Conservation (phyloP, 2,113 vertebrate species). For the Ailurus styani region DNA sequence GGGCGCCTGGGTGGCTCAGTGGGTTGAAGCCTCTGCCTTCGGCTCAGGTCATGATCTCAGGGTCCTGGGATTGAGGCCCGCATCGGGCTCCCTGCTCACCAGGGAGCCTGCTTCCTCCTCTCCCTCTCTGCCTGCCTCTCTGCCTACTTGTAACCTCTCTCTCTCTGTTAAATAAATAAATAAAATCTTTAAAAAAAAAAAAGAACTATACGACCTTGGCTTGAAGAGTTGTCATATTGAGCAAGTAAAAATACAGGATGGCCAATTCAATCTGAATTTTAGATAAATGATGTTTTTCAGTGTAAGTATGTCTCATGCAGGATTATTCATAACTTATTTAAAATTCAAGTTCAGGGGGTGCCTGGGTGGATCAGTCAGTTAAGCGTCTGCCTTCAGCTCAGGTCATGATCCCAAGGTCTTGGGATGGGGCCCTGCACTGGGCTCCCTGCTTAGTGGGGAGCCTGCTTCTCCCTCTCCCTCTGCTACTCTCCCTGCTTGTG, state of each 20-base stretch:
- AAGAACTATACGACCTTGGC: background rate
- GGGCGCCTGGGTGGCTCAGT: no score
- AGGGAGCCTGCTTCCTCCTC: no score
- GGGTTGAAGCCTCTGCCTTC: no score
- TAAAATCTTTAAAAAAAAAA: no score
- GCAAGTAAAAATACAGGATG: background rate
- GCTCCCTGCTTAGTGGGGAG: background rate
- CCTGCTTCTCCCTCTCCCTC: no score
- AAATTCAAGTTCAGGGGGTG: constrained; percentile 20
- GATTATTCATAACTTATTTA: background rate
- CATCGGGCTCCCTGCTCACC: no score
- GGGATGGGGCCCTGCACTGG: background rate
- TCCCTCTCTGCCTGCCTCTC: no score
- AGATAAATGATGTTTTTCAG: background rate
- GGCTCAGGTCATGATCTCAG: no score
- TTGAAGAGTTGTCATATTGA: background rate
- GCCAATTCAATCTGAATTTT: constrained; percentile 12
- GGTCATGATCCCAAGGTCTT: background rate
- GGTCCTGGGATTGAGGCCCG: no score
- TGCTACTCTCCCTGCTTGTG: no score
- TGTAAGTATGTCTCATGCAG: background rate
- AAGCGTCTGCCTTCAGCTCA: background rate
- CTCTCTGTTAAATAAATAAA: no score
- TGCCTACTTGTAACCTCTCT: no score
- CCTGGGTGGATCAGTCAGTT: background rate